A percentile compares a stretch with the other conserved stretches of the same genome.
Conservation (phyloP, 2,888 invertebrate species). For the Tribolium freemani region DNA sequence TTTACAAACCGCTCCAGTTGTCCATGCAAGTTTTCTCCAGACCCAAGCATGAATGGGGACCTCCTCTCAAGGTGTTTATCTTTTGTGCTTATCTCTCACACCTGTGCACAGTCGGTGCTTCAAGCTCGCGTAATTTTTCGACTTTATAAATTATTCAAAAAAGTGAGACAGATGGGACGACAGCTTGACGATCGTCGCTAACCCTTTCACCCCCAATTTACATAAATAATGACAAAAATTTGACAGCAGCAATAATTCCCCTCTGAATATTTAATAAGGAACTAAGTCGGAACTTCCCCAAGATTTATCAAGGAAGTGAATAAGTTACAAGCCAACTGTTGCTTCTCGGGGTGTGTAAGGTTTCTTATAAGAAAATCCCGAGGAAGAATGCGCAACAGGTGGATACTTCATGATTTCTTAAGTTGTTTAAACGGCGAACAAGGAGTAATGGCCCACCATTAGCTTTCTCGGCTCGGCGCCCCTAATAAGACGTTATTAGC, state of each 20-base stretch:
- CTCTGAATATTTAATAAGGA: constrained; percentile 28
- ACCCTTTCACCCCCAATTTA: constrained; percentile 37
- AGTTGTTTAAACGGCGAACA: constrained; percentile 44
- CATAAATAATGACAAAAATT: constrained; percentile 40
- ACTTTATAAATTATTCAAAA: constrained; percentile 35
- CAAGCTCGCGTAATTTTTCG: constrained; percentile 6
- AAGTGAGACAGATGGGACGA: constrained; percentile 18
- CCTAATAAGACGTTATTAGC: not conserved
- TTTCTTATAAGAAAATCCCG: constrained; percentile 46
- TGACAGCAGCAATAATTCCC: constrained; percentile 24
- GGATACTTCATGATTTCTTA: constrained; percentile 56
- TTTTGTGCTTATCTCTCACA: constrained; percentile 30
- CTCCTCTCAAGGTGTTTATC: constrained; percentile 37
- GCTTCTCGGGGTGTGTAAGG: constrained; percentile 32
- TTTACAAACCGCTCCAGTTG: constrained; percentile 31
- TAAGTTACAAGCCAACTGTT: constrained; percentile 43
- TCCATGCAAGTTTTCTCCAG: constrained; percentile 20
- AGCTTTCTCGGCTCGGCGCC: not conserved
- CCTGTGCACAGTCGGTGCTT: constrained; percentile 10
- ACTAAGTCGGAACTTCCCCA: constrained; percentile 21
- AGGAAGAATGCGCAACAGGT: constrained; percentile 56
- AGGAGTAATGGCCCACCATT: not conserved
- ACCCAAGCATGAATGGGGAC: constrained; percentile 20
- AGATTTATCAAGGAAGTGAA: constrained; percentile 38
- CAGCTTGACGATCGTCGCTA: constrained; percentile 29